Base-by-base conservation (phyloP, 2,797 vertebrate genomes). In the Otolemur crassicaudatus region DNA sequence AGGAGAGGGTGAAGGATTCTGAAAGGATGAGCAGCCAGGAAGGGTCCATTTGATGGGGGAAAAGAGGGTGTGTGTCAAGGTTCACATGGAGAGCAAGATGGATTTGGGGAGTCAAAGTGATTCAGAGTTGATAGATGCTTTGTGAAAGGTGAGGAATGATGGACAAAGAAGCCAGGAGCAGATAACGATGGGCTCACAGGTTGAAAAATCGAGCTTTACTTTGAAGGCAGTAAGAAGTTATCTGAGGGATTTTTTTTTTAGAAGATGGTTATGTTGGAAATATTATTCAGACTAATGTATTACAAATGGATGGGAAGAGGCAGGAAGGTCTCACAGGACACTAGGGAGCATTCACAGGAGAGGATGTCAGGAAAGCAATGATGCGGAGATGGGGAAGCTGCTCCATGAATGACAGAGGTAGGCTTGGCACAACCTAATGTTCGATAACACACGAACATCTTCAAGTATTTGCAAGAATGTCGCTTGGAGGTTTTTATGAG, bases 211-310 rank as follows among this genome's bases (percentile, higher is more conserved):
- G 46, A 92, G 22, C 25, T 89, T 90, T 56, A 22, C 34, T 86
- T 72, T 76, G 6, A 87, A 79, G 67, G 16, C 22, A 37, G 5
- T 82, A 75, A 83, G 40, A 81, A 76, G 46, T 43, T 67, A 25
- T 61, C 16, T 31, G 49, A 75, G 20, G 17, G 3, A 4, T 16
- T 53, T 20, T 46, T 60, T 92, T 84, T 82, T 8, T n/a, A 83
- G 27, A 83, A 34, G 23, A 79, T 88, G 46, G 31, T 75, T 56
- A 70, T 75, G 4, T 17, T 94, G 69, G 60, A 90, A 95, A 69
- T 94, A 61, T 84, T 89, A 83, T 95, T 75, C 46, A 90, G 70
- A 79, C 22, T 92, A 67, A 85, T 88, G 34, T 84, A 49, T 63
- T 93, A 95, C 43, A 83, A 75, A 92, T 14, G 14, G 60, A 56